These are phyloP conservation scores for Dasypus novemcinctus DNA, from an alignment of 2,113 vertebrate species.

Conservation along the genomic window DNA sequence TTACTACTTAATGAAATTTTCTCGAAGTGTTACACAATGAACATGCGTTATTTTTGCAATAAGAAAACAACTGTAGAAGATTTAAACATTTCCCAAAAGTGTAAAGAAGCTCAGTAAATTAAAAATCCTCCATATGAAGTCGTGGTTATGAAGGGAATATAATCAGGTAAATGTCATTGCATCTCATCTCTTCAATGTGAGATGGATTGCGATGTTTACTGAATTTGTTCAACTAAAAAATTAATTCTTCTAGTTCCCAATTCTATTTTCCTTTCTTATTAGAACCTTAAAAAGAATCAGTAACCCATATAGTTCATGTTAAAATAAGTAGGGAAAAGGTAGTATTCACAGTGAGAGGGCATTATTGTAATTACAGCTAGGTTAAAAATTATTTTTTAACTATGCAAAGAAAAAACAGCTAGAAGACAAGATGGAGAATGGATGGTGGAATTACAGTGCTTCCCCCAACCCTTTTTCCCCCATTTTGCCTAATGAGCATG, in stretches of 20 bases:
- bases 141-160: not conserved
- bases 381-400: not conserved
- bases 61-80: conserved; percentile 7
- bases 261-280: conserved; percentile 43
- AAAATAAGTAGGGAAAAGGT: not conserved
- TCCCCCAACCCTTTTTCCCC: not conserved
- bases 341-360: not conserved
- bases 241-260: not conserved
- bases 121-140: not conserved
- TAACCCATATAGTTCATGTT: not conserved
- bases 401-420: not conserved
- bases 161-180: not conserved
- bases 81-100: conserved; percentile 31
- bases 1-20: not conserved
- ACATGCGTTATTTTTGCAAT: not conserved
- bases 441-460: not conserved
- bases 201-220: not conserved
- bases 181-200: conserved; percentile 28
- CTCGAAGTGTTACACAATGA: not conserved
- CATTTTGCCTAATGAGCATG: not conserved
- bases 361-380: not conserved
- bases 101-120: not conserved
- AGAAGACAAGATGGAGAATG: not conserved
- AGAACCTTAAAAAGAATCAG: not conserved
- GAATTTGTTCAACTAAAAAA: conserved; percentile 26